Base-by-base conservation (phyloP, 2,888 invertebrate species). In the Rutpela maculata region DNA sequence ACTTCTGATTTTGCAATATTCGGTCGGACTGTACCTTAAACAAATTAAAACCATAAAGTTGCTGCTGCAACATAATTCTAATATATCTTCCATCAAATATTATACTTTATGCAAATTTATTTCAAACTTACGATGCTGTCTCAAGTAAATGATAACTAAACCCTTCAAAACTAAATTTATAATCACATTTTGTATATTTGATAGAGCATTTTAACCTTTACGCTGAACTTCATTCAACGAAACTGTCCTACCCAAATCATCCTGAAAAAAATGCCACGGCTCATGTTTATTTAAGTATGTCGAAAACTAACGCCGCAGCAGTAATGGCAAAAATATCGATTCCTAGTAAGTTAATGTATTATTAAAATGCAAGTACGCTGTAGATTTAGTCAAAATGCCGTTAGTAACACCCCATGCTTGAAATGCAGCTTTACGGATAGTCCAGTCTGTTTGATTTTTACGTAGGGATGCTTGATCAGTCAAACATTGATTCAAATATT, bases 341-440 rank as follows among this genome's bases (percentile, higher is more conserved):
- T 43, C 18, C 43, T 31, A 12, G 50, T 17, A 55, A 56, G 5
- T 65, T 11, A 19, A 69, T 75, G 67, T 73, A 74, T 78, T 78
- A 81, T 77, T 77, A 69, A 76, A 81, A 77, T 81, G 69, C 74
- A 77, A 75, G 81, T 73, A 71, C 68, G 66, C 77, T 77, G 78
- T 77, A 63, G 78, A 81, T 80, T 79, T 72, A 69, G 73, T 68
- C 71, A 81, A 81, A 78, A 82, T 77, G 81, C 82, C 82, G 82
- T 83, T 26, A 26, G 22, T 26, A 26, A 26, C 22, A 26, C 22
- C 22, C 22, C 22, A 26, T 26, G 22, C 22, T 4, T 26, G 22
- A 26, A 26, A 82, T 80, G 77, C 77, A 75, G 76, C 80, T 82
- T 77, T 78, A 75, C 82, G 80, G 83, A 81, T 82, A n/a, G n/a